Conservation (phyloP, 92 coral and sea anemone genomes). For the Ricordea florida region DNA sequence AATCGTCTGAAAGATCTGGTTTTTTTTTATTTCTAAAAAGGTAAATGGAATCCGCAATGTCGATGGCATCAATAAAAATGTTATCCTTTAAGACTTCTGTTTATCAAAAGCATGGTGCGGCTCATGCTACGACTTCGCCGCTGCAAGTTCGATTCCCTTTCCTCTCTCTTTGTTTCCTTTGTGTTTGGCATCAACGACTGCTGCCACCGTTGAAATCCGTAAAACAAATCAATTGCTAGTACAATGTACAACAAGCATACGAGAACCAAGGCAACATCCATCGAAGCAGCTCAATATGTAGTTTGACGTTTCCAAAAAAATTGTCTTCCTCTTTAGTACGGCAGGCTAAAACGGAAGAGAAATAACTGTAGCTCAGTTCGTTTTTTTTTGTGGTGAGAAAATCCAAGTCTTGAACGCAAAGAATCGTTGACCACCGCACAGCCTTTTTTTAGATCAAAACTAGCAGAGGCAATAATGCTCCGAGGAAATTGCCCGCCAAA, state of each 20-base stretch:
- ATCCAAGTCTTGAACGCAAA: too few species aligned
- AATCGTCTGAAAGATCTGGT: too few species aligned
- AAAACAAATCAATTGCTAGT: constrained; percentile 18
- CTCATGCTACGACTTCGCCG: constrained; percentile 18
- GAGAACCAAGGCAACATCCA: constrained; percentile 18
- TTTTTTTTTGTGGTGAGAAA: too few species aligned
- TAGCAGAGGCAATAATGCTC: too few species aligned
- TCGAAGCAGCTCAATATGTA: neutral
- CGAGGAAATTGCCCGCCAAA: too few species aligned
- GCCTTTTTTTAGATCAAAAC: neutral
- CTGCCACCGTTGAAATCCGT: constrained; percentile 27
- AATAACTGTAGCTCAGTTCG: too few species aligned
- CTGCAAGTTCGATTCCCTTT: neutral
- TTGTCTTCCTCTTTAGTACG: too few species aligned
- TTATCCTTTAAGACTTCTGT: constrained; percentile 28
- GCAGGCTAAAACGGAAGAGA: too few species aligned
- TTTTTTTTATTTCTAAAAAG: too few species aligned
- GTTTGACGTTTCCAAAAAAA: neutral
- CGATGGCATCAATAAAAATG: too few species aligned
- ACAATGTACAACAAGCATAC: constrained; percentile 14
- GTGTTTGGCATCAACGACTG: neutral
- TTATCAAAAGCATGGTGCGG: constrained; percentile 20
- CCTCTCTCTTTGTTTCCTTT: neutral
- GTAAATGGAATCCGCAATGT: too few species aligned
- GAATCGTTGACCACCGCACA: too few species aligned